Evolutionary conservation across 2,888 invertebrate species (phyloP), one percentile per base, ranked within the genome.

Genomic region (Elmis aenea): DNA sequence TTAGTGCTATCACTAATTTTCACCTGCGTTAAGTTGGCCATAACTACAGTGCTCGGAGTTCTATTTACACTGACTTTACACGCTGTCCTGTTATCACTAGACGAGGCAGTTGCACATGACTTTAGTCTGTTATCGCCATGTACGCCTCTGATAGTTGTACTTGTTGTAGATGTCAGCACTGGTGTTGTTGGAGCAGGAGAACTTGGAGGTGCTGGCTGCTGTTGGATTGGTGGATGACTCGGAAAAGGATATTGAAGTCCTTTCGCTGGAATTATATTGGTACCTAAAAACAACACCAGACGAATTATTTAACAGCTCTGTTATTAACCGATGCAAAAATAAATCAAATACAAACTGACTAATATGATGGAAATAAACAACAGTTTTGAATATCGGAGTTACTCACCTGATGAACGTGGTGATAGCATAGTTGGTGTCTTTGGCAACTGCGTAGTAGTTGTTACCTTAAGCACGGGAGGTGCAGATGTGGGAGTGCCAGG

Each of bases 211-310:
- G 12, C 46, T 28, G 26, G 62, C 55, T 11, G 64, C 57, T 59
- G 61, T 46, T 64, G 61, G 46, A 72, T 64, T 36, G 84, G 83
- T 54, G 83, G 84, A 67, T 85, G 85, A 62, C 80, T 81, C 49
- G 85, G 85, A 69, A 84, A 85, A 28, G 85, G 86, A 69, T 83
- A 86, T 64, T 83, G 86, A 49, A 82, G 70, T 48, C 79, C 73
- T 64, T 81, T 73, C 55, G 67, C 68, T 13, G 67, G 61, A 37
- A 61, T 56, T 34, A 65, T 55, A 31, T 47, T 55, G 9, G 44
- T 35, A 23, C 42, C 42, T 38, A 10, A 23, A 38, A 22, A 5
- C 6, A 23, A 23, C 5, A n/a, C 24, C 5, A 23, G 5, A 23
- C 9, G 5, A 8, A 23, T n/a, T n/a, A n/a, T n/a, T n/a, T n/a